A percentile compares a stretch with the other conserved stretches of the same genome.
These are phyloP conservation scores for Eupithecia subfuscata DNA, from an alignment of 2,888 invertebrate species.

Conservation along the genomic window DNA sequence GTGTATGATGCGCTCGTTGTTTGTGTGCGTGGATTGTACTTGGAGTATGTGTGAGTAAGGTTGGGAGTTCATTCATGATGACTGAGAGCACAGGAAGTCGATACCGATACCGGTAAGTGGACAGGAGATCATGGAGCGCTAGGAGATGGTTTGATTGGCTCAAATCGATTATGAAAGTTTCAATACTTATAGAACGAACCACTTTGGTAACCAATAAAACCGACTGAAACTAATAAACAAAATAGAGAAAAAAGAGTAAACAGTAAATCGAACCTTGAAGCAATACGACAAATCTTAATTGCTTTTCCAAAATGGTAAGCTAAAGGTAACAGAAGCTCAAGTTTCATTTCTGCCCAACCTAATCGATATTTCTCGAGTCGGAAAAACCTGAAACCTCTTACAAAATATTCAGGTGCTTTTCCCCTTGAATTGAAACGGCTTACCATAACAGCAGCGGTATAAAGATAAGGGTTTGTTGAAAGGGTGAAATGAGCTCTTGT, in stretches of 20 bases:
- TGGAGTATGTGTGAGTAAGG: constrained; percentile 43
- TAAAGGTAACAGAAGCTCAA: not conserved
- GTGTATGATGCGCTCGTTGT: constrained; percentile 31
- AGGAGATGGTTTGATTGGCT: constrained; percentile 11
- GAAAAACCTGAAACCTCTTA: not conserved
- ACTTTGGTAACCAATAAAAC: not conserved
- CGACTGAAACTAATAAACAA: not conserved
- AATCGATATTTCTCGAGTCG: not conserved
- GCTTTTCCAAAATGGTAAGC: not conserved
- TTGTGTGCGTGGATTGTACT: constrained; percentile 21
- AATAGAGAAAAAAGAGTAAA: too few species aligned
- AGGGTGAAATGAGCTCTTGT: constrained; percentile 26
- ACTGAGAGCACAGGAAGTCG: constrained; percentile 32
- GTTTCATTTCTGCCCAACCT: not conserved
- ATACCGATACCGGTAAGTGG: constrained; percentile 18
- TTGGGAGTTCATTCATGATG: constrained; percentile 26
- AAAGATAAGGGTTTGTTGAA: constrained; percentile 20
- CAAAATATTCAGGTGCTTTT: not conserved
- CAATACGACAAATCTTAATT: not conserved
- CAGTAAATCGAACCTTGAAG: not conserved
- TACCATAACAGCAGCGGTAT: constrained; percentile 9
- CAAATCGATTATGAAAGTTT: constrained; percentile 13
- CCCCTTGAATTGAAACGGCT: not conserved
- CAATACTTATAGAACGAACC: not conserved
- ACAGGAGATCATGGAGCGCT: constrained; percentile 26